phyloP scores from a whole-genome alignment of 2,888 invertebrate species.

The Synergus umbraculus region DNA sequence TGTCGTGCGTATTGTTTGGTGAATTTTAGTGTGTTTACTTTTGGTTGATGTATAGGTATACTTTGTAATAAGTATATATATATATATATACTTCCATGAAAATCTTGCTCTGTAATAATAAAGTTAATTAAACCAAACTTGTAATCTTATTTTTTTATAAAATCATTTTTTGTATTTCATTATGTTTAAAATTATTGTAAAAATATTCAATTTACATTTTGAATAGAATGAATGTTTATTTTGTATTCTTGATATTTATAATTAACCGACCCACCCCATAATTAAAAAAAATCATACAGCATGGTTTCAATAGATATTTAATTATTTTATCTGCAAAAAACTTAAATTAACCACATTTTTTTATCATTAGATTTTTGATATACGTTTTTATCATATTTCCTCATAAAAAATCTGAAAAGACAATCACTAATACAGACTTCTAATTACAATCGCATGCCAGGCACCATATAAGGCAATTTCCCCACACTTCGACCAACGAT shows the following conservation, averaged over 20 bases:
- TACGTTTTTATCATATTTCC: neutral
- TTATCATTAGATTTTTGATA: neutral
- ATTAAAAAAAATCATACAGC: neutral
- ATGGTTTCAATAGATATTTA: slow-evolving; percentile 4
- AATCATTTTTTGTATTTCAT: neutral
- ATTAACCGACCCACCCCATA: no score
- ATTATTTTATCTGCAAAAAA: neutral
- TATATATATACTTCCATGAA: neutral
- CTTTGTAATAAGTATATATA: neutral
- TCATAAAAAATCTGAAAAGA: neutral
- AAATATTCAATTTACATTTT: neutral
- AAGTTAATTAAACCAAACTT: neutral
- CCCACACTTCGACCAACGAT: slow-evolving; percentile 76
- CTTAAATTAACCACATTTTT: neutral
- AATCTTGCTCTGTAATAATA: slow-evolving; percentile 5
- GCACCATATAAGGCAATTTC: slow-evolving; percentile 79
- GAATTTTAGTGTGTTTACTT: neutral
- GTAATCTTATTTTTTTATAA: slow-evolving; percentile 14
- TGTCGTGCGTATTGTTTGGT: neutral
- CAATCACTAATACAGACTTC: neutral
- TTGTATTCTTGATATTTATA: neutral
- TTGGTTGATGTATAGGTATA: neutral
- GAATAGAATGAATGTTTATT: neutral
- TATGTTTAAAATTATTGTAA: neutral
- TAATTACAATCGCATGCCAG: slow-evolving; percentile 57